Conservation (phyloP, 2,113 vertebrate genomes). For the Corythornis madagascariensis region DNA sequence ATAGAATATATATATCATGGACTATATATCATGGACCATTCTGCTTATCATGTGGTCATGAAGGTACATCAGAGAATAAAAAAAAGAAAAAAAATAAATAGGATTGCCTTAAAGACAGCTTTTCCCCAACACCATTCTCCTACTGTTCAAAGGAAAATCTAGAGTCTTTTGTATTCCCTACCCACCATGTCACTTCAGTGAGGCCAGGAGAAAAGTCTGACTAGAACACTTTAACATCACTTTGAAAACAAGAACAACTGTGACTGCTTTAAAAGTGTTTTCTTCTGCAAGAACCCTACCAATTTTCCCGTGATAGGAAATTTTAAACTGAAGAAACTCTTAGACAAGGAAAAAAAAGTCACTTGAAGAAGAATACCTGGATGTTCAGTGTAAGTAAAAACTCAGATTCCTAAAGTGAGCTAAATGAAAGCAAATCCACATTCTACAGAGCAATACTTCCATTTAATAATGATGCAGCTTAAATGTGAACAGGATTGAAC, state of each 20-base stretch:
- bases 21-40: not conserved
- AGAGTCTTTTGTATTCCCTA: not conserved
- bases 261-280: not conserved
- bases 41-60: not conserved
- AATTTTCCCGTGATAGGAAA: not conserved
- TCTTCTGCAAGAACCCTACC: not conserved
- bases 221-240: not conserved
- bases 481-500: conserved; percentile 54
- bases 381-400: conserved; percentile 3
- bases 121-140: not conserved
- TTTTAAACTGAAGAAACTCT: not conserved
- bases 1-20: not conserved
- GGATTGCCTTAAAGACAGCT: not conserved
- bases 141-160: not conserved
- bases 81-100: accelerated
- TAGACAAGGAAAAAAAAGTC: not conserved
- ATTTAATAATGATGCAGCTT: conserved; percentile 43
- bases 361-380: not conserved
- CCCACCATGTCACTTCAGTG: not conserved
- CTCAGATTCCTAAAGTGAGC: conserved; percentile 31
- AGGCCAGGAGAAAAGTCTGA: not conserved
- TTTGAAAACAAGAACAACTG: not conserved
- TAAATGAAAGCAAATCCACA: conserved; percentile 1
- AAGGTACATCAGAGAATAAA: not conserved
- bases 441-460: not conserved